Conservation (phyloP, 2,888 invertebrate species). For the Shargacucullia verbasci region DNA sequence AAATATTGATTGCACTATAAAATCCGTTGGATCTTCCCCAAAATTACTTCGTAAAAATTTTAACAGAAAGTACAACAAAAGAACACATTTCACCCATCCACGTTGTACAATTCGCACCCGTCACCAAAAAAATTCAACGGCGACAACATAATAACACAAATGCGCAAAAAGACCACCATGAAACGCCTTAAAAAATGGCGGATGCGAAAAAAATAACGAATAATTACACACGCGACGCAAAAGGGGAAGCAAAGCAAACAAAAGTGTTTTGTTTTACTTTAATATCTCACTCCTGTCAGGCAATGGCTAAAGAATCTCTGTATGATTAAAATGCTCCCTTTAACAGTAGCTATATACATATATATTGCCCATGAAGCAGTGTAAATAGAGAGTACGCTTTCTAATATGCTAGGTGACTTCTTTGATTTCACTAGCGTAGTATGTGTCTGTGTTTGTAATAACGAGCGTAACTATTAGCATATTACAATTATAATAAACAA, state of each 20-base stretch:
- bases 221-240: constrained; percentile 75
- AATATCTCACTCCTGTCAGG: constrained; percentile 81
- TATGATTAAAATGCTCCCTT: constrained; percentile 75
- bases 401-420: constrained; percentile 8
- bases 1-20: too few relatives aligned
- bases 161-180: constrained; percentile 43
- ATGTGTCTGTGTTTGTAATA: too few relatives aligned
- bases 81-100: neutral
- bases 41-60: too few relatives aligned
- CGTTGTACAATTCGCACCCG: constrained; percentile 8
- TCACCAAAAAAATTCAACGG: constrained; percentile 27
- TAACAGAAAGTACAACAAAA: neutral
- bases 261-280: constrained; percentile 79
- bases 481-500: too few relatives aligned
- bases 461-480: too few relatives aligned
- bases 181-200: constrained; percentile 52
- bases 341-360: constrained; percentile 14
- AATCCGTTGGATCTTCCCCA: too few relatives aligned
- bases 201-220: constrained; percentile 71
- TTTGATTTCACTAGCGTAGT: constrained; percentile 1
- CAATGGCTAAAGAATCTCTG: constrained; percentile 65
- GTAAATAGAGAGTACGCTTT: constrained; percentile 8
- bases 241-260: constrained; percentile 62
- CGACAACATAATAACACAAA: constrained; percentile 28
- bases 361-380: constrained; percentile 18